These are phyloP conservation scores for Horisme vitalbata DNA, from an alignment of 2,888 invertebrate genomes.

Conservation along the genomic window DNA sequence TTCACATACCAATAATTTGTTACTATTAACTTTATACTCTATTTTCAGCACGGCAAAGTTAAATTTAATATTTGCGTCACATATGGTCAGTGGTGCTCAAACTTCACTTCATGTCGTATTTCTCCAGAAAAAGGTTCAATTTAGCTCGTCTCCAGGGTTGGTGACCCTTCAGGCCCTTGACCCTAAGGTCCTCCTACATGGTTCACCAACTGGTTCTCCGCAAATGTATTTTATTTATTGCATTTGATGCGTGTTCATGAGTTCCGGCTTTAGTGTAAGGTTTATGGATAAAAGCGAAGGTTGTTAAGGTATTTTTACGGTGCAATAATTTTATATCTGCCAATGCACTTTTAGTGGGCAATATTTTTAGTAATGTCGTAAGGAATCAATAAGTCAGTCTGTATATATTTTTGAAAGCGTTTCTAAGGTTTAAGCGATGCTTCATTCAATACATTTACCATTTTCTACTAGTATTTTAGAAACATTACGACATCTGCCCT, in stretches of 20 bases:
- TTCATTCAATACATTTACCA: too few species aligned
- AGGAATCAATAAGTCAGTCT: too few species aligned
- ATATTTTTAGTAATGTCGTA: too few species aligned
- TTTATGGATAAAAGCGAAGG: slow-evolving; percentile 18
- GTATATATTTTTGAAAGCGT: too few species aligned
- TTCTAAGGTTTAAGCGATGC: too few species aligned
- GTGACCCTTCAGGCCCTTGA: slow-evolving; percentile 31
- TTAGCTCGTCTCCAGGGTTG: background rate
- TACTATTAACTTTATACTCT: background rate
- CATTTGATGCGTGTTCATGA: slow-evolving; percentile 5
- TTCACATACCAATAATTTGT: background rate
- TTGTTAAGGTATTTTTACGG: slow-evolving; percentile 1
- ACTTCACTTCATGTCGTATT: background rate
- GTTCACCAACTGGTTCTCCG: slow-evolving; percentile 12
- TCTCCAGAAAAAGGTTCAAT: slow-evolving; percentile 1
- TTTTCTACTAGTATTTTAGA: too few species aligned
- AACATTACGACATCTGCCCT: too few species aligned
- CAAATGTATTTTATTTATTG: slow-evolving; percentile 17
- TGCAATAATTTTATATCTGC: too few species aligned
- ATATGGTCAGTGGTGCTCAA: background rate
- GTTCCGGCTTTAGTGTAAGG: slow-evolving; percentile 20
- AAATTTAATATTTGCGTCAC: background rate
- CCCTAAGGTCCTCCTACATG: slow-evolving; percentile 16
- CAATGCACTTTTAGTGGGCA: too few species aligned
- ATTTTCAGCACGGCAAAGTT: background rate